Conservation (phyloP, 37 sponge, comb jelly and placozoan species). For the Hormiphora californensis region DNA sequence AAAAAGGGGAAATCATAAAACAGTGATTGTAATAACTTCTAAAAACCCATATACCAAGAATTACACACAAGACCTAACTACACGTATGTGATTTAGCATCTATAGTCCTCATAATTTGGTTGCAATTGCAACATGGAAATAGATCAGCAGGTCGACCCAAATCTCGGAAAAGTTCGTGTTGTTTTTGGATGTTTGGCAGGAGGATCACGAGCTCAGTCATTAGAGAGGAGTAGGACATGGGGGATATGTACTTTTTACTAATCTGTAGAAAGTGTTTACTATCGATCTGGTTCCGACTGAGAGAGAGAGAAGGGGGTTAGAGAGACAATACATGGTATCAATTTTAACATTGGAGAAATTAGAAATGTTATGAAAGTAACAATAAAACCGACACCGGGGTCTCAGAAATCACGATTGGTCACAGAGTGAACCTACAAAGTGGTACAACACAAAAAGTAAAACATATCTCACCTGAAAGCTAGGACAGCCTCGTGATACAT, state of each 20-base stretch:
- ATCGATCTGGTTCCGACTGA: slow-evolving; percentile 7
- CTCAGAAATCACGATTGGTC: no score
- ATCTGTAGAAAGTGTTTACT: background rate
- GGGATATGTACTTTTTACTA: background rate
- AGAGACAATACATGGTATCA: no score
- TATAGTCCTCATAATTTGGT: no score
- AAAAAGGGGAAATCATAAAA: no score
- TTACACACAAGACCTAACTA: no score
- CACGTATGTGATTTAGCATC: no score
- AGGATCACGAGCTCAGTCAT: background rate
- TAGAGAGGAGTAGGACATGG: background rate
- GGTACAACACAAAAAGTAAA: background rate
- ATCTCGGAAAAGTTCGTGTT: slow-evolving; percentile 7
- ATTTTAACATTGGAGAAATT: no score
- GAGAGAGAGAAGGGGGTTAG: no score
- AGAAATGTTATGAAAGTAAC: background rate
- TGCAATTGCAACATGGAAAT: background rate
- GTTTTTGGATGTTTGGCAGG: background rate
- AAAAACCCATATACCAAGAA: no score
- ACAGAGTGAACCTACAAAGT: no score
- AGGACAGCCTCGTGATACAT: background rate
- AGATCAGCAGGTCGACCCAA: background rate
- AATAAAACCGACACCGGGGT: no score
- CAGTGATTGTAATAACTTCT: no score
- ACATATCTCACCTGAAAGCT: background rate